Conservation (phyloP, 2,888 invertebrate species). For the Scaptomyza flava region DNA sequence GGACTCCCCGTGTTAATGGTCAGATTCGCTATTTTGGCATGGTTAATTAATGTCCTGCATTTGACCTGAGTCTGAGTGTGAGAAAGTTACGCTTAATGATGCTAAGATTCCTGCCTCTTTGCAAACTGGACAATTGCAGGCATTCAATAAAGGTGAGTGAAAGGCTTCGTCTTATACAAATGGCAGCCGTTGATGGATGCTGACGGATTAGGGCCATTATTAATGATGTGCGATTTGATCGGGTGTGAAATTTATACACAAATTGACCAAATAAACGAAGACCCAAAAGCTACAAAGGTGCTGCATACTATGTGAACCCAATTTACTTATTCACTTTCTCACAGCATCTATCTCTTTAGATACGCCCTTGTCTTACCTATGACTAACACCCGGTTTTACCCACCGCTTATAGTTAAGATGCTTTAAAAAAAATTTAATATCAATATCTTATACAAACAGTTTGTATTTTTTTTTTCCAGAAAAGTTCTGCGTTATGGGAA, state of each 20-base stretch:
- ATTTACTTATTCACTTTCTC: slow-evolving; percentile 20
- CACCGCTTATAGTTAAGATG: no score
- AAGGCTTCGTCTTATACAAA: slow-evolving; percentile 42
- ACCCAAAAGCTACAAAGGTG: slow-evolving; percentile 43
- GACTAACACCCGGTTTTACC: not conserved
- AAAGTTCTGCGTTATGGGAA: no score
- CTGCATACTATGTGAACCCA: slow-evolving; percentile 30
- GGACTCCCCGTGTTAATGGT: slow-evolving; percentile 74
- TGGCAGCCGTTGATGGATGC: slow-evolving; percentile 61
- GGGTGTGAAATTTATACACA: slow-evolving; percentile 54
- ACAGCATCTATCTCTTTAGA: slow-evolving; percentile 12
- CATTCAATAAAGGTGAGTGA: slow-evolving; percentile 47
- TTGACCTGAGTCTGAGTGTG: slow-evolving; percentile 64
- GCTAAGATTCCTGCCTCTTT: slow-evolving; percentile 24
- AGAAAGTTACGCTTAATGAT: slow-evolving; percentile 76
- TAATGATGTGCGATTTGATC: slow-evolving; percentile 70
- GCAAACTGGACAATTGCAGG: slow-evolving; percentile 34
- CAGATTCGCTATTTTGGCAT: slow-evolving; percentile 81
- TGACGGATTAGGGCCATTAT: slow-evolving; percentile 81
- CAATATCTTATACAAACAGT: no score
- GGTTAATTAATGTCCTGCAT: slow-evolving; percentile 80
- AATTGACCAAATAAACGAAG: slow-evolving; percentile 61
- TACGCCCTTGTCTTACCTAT: not conserved
- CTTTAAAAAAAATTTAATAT: no score
- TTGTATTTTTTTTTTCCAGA: no score